Evolutionary conservation across 2,113 vertebrate genomes (phyloP).

Genomic region (Sander vitreus): DNA sequence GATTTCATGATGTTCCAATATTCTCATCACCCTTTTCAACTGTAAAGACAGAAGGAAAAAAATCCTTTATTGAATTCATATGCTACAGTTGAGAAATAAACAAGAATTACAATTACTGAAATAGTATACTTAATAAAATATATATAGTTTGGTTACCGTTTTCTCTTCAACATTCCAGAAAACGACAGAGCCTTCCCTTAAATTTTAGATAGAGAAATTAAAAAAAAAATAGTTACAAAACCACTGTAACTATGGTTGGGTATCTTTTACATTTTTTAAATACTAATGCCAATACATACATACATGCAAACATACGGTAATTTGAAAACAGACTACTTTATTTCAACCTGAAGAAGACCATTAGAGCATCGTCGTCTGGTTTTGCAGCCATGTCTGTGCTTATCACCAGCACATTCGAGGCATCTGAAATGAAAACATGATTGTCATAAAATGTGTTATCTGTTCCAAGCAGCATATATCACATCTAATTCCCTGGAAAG

Average conservation of each 20-base stretch:
- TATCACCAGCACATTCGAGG: constrained; percentile 93
- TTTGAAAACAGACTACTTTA: neutral
- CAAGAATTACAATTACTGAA: neutral
- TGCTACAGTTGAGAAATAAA: neutral
- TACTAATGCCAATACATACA: neutral
- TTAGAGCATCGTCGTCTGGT: constrained; percentile 87
- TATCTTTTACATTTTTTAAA: neutral
- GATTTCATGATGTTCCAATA: constrained; percentile 94
- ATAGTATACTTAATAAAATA: neutral
- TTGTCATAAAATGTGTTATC: neutral
- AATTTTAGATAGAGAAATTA: constrained; percentile 20
- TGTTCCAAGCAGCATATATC: neutral
- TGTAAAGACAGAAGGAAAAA: constrained; percentile 53
- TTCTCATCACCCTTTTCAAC: constrained; percentile 89
- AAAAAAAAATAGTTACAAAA: neutral
- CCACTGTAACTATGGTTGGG: too few relatives aligned
- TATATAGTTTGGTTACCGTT: constrained; percentile 85
- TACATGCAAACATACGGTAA: too few relatives aligned
- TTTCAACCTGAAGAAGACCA: constrained; percentile 95
- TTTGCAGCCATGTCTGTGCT: constrained; percentile 88
- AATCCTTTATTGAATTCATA: neutral
- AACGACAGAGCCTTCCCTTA: constrained; percentile 95
- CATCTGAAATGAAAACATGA: constrained; percentile 85
- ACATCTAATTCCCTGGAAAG: neutral
- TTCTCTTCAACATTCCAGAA: constrained; percentile 98